Evolutionary conservation across 2,888 invertebrate species (phyloP).

Genomic region (Nephrotoma appendiculata): DNA sequence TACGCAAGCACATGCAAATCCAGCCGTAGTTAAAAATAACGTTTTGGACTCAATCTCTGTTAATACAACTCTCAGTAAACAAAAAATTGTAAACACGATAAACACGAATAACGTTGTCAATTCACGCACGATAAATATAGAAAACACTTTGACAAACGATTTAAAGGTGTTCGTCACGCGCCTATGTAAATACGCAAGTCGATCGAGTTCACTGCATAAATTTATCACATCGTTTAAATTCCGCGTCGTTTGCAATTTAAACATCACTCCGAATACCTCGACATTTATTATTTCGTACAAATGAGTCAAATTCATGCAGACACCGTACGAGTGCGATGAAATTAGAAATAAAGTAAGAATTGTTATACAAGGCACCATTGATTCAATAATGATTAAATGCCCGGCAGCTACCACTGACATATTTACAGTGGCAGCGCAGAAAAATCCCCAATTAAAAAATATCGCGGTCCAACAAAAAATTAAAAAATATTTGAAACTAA

Average conservation of each 20-base stretch:
- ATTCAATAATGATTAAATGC: neutral
- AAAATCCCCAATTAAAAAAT: neutral
- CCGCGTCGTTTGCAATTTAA: neutral
- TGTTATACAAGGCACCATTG: neutral
- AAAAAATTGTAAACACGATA: neutral
- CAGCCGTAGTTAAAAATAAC: neutral
- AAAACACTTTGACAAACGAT: neutral
- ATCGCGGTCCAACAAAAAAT: neutral
- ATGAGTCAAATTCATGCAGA: neutral
- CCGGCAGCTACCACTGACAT: neutral
- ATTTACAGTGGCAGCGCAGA: neutral
- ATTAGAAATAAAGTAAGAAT: neutral
- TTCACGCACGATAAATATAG: neutral
- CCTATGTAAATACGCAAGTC: neutral
- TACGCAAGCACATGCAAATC: neutral
- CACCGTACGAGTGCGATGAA: neutral
- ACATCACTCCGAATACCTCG: neutral
- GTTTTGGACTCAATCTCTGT: neutral
- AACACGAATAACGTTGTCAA: neutral
- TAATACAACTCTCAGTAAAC: neutral
- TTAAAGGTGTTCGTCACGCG: neutral
- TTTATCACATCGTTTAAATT: neutral
- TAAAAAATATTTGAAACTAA: neutral
- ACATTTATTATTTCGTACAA: neutral
- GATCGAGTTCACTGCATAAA: neutral